phyloP scores from a whole-genome alignment of 2,888 invertebrate genomes.

The Diarsia brunnea region DNA sequence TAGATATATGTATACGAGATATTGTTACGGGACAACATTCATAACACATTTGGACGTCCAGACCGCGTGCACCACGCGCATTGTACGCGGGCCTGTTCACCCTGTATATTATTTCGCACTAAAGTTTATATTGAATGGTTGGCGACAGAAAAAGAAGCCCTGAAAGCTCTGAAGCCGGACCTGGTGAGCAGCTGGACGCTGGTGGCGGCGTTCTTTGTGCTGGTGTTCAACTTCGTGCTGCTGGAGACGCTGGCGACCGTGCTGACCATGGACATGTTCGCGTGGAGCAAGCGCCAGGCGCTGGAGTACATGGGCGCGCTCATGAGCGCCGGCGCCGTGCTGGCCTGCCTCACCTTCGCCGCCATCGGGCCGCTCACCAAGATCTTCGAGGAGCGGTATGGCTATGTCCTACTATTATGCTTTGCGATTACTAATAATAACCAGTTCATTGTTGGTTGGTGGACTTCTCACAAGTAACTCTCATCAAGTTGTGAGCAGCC shows the following conservation, averaged over 20 bases:
- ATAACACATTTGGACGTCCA: too few relatives aligned
- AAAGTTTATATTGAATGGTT: background rate
- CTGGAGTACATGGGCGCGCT: slow-evolving; percentile 95
- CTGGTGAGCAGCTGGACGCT: slow-evolving; percentile 94
- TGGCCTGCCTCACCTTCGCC: slow-evolving; percentile 94
- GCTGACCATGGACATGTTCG: slow-evolving; percentile 97
- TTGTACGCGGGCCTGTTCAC: background rate
- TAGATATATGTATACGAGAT: too few relatives aligned
- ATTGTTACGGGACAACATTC: too few relatives aligned
- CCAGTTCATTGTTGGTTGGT: background rate
- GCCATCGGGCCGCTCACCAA: slow-evolving; percentile 93
- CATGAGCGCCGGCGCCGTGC: slow-evolving; percentile 95
- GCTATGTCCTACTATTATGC: background rate
- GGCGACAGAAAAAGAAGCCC: slow-evolving; percentile 93
- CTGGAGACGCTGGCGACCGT: slow-evolving; percentile 96
- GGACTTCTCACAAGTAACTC: background rate
- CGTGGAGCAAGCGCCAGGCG: slow-evolving; percentile 94
- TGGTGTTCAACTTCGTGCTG: slow-evolving; percentile 96
- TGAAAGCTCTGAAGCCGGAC: slow-evolving; percentile 93
- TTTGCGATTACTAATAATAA: background rate
- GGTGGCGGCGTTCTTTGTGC: slow-evolving; percentile 95
- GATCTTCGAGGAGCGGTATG: slow-evolving; percentile 93
- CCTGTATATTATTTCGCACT: background rate
- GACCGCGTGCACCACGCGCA: too few relatives aligned
- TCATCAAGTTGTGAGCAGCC: background rate